Conservation (phyloP, 2,113 vertebrate genomes). For the Saiga tatarica region DNA sequence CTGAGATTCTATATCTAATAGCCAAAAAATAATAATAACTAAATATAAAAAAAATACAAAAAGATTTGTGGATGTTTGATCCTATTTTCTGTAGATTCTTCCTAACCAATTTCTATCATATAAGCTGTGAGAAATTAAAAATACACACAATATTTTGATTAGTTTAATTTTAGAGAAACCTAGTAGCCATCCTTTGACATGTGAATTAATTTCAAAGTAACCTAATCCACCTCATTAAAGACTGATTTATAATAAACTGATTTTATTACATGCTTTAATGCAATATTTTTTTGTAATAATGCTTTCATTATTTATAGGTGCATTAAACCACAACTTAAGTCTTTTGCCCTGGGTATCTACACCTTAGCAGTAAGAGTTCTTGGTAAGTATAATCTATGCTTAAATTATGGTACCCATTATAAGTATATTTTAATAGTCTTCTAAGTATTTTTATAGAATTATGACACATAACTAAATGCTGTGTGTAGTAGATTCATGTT, state of each 20-base stretch:
- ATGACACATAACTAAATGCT: background rate
- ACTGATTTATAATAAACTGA: background rate
- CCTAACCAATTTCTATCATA: background rate
- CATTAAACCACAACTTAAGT: conserved; percentile 92
- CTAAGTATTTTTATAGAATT: conserved; percentile 9
- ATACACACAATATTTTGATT: background rate
- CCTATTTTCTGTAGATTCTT: background rate
- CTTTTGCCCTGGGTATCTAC: conserved; percentile 92
- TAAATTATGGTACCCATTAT: background rate
- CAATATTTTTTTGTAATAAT: background rate
- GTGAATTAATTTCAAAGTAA: background rate
- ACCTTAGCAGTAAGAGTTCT: conserved; percentile 90
- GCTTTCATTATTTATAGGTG: conserved; percentile 81
- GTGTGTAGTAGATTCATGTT: background rate
- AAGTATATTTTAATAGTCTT: conserved; percentile 18
- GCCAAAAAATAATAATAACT: background rate
- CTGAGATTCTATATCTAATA: background rate
- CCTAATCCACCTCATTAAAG: background rate
- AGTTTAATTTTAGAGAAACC: background rate
- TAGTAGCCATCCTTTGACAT: background rate
- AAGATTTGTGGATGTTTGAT: background rate
- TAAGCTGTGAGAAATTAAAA: background rate
- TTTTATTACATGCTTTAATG: background rate
- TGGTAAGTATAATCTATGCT: conserved; percentile 83
- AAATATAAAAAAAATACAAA: background rate